Evolutionary conservation across 2,113 vertebrate species (phyloP).

Genomic region (Spheniscus mendiculus): DNA sequence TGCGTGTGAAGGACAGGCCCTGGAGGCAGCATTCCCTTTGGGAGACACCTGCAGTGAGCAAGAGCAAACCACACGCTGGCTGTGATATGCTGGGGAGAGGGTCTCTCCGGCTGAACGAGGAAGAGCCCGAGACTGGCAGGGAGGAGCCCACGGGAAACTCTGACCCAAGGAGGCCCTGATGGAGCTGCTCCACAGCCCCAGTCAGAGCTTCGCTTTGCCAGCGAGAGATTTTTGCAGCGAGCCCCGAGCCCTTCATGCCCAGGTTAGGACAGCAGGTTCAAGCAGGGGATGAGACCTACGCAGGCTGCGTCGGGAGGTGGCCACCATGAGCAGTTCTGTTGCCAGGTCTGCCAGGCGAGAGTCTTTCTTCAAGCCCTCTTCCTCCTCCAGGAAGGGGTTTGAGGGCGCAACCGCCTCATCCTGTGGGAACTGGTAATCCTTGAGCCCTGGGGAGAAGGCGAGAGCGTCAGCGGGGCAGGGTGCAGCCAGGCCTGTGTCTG

Average conservation of each 20-base stretch:
- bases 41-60: not conserved
- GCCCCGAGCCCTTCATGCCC: not conserved
- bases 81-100: not conserved
- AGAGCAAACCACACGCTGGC: not conserved
- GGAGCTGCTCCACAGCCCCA: not conserved
- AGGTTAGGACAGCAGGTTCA: not conserved
- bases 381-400: constrained; percentile 95
- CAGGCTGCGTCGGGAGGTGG: constrained; percentile 89
- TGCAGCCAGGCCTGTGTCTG: rapidly evolving
- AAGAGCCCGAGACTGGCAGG: not conserved
- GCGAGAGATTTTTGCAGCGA: rapidly evolving
- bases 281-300: constrained; percentile 58
- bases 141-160: not conserved
- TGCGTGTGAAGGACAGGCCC: not conserved
- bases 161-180: not conserved
- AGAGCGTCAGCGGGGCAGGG: not conserved
- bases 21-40: not conserved
- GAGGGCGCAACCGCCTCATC: constrained; percentile 93
- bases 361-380: constrained; percentile 86
- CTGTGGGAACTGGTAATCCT: constrained; percentile 88
- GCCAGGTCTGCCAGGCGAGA: constrained; percentile 87
- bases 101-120: not conserved
- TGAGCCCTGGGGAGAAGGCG: constrained; percentile 78
- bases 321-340: constrained; percentile 91
- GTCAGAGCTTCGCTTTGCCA: rapidly evolving